Evolutionary conservation across 2,888 invertebrate genomes (phyloP).

Genomic region (Desoria tigrina): DNA sequence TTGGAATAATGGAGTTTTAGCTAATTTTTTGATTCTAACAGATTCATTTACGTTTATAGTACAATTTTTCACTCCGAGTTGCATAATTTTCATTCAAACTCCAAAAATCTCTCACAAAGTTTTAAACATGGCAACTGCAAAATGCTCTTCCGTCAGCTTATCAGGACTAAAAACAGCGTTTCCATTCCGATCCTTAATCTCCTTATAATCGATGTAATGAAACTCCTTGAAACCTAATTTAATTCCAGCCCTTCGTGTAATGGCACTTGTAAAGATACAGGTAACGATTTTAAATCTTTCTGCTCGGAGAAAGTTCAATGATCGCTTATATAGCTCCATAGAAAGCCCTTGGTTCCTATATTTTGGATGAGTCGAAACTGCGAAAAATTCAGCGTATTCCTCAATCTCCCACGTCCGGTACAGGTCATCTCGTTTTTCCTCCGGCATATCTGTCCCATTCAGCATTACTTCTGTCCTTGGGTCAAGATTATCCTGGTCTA

Average conservation of each 20-base stretch:
- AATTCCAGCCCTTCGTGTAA: constrained; percentile 31
- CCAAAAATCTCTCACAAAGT: neutral
- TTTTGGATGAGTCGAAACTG: constrained; percentile 31
- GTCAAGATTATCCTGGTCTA: constrained; percentile 27
- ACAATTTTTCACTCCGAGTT: too few relatives aligned
- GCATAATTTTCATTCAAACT: too few relatives aligned
- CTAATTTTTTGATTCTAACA: too few relatives aligned
- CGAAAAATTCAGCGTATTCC: constrained; percentile 40
- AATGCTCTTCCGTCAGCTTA: constrained; percentile 38
- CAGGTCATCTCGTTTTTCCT: constrained; percentile 32
- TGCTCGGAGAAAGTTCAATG: constrained; percentile 37
- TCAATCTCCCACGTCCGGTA: constrained; percentile 30
- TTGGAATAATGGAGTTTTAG: too few relatives aligned
- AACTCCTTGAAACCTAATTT: too few relatives aligned
- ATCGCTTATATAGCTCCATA: constrained; percentile 40
- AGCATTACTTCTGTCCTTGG: constrained; percentile 27
- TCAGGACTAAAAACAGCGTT: constrained; percentile 25
- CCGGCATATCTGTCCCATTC: constrained; percentile 18
- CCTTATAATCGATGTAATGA: constrained; percentile 28
- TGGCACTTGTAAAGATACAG: constrained; percentile 41
- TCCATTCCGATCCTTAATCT: constrained; percentile 37
- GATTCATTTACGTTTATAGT: too few relatives aligned
- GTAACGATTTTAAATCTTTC: constrained; percentile 44
- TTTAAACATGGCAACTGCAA: constrained; percentile 44
- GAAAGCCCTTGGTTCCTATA: constrained; percentile 32